These are phyloP conservation scores for Thymelicus sylvestris DNA, from an alignment of 2,888 invertebrate genomes.

Conservation along the genomic window DNA sequence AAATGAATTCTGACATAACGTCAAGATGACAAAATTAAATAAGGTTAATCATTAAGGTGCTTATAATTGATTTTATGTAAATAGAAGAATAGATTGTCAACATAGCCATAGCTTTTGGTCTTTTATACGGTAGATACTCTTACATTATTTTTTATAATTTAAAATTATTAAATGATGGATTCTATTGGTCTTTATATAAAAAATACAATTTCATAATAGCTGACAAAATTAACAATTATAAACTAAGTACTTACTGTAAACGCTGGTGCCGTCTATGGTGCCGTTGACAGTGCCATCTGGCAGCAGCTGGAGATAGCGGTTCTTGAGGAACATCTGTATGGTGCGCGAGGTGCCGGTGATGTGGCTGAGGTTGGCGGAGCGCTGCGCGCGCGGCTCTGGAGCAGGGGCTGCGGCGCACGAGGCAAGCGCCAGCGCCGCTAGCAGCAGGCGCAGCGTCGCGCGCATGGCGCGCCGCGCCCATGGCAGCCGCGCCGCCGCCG, in stretches of 20 bases:
- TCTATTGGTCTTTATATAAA: too few species aligned
- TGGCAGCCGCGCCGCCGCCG: constrained; percentile 81
- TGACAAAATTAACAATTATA: too few species aligned
- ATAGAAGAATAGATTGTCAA: too few species aligned
- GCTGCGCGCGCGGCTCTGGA: constrained; percentile 87
- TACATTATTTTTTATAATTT: too few species aligned
- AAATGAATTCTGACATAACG: too few species aligned
- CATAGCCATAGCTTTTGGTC: too few species aligned
- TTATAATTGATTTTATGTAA: too few species aligned
- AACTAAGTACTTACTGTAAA: constrained; percentile 89
- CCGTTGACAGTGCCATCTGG: constrained; percentile 95
- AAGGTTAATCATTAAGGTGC: too few species aligned
- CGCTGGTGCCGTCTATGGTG: constrained; percentile 91
- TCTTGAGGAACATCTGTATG: constrained; percentile 93
- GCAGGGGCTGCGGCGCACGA: constrained; percentile 80
- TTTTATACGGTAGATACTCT: too few species aligned
- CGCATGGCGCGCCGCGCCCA: constrained; percentile 84
- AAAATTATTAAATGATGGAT: too few species aligned
- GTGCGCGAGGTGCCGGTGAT: constrained; percentile 91
- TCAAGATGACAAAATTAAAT: too few species aligned
- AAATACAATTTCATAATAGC: too few species aligned
- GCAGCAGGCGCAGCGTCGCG: constrained; percentile 81
- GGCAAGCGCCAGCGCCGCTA: constrained; percentile 74
- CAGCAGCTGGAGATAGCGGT: constrained; percentile 92
- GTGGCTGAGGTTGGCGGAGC: constrained; percentile 92